Base-by-base conservation (phyloP, 2,888 invertebrate genomes). In the Lepetodrilus schrolli region DNA sequence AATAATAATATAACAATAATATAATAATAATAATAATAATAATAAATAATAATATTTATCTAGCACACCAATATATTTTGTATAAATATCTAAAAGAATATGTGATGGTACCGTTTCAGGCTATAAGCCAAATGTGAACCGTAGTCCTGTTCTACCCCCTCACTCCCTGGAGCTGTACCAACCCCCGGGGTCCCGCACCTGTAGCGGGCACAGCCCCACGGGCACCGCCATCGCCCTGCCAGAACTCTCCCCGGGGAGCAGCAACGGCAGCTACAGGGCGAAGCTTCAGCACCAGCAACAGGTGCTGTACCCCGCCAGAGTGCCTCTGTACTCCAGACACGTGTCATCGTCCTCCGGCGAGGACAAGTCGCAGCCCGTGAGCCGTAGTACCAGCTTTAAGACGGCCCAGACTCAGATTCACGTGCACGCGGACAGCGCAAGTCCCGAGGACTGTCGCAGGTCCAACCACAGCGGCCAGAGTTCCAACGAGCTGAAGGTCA, bases 381-480 rank as follows among this genome's bases (percentile, higher is more conserved):
- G 83, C 74, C 80, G 83, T 37, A 83, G 80, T 78, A 82, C 80
- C 8, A 86, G 85, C 75, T 86, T 85, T 70, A 85, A 85, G 70
- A 82, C 82, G 43, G 80, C 78, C 26, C 73, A 80, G 49, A 80
- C 80, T 1, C 80, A 80, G 66, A 70, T 86, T 47, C 82, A 84
- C 43, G 77, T 80, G 8, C 80, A 82, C 10, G 17, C 21, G 47
- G 79, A 79, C 21, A 70, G 72, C 20, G 21, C 30, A 17, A 68
- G 47, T 68, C 68, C 68, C n/a, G 21, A 21, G 1, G 47, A 47
- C 26, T 38, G 30, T 8, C 47, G 7, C n/a, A 47, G 43, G 23
- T n/a, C 23, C 1, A 47, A 68, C 10, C 68, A 68, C 23, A 38
- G 43, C 26, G 20, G 30, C 13, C 68, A 68, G 47, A 38, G 30